These are phyloP conservation scores for Chymomyza costata DNA, from an alignment of 1,140 invertebrate species.

Conservation along the genomic window DNA sequence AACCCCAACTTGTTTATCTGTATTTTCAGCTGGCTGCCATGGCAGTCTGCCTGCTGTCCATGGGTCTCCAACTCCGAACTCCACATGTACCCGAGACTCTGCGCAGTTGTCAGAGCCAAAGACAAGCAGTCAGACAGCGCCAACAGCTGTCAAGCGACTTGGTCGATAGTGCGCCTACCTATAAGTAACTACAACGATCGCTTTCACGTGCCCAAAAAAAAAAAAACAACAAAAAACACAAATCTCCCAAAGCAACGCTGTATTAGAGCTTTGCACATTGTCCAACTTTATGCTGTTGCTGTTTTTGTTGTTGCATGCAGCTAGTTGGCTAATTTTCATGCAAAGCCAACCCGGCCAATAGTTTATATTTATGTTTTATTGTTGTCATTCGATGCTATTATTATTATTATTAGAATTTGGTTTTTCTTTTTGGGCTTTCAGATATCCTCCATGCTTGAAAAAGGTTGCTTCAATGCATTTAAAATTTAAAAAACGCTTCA, in stretches of 20 bases:
- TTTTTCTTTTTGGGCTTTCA: conserved; percentile 23
- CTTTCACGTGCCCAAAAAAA: too few relatives aligned
- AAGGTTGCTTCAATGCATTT: too few relatives aligned
- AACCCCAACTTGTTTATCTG: conserved; percentile 55
- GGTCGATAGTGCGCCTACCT: too few relatives aligned
- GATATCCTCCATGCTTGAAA: conserved; percentile 28
- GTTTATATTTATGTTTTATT: conserved; percentile 57
- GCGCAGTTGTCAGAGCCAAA: too few relatives aligned
- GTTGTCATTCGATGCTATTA: conserved; percentile 30
- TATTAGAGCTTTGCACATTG: too few relatives aligned
- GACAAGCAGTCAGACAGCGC: conserved; percentile 59
- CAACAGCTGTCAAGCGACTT: conserved; percentile 61
- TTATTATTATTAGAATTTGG: conserved; percentile 23
- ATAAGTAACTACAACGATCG: too few relatives aligned
- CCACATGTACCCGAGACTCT: conserved; percentile 11
- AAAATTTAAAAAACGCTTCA: conserved; percentile 35
- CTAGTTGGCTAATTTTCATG: conserved; percentile 48
- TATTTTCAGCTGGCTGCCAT: conserved; percentile 63
- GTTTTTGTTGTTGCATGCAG: conserved; percentile 37
- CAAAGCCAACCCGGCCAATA: conserved; percentile 25
- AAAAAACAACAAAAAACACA: too few relatives aligned
- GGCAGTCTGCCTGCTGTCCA: conserved; percentile 17
- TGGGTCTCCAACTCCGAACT: conserved; percentile 7
- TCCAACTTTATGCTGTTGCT: too few relatives aligned
- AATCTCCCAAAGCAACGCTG: conserved; percentile 5